A percentile compares a stretch with the other conserved stretches of the same genome.
Evolutionary conservation across 2,888 invertebrate genomes (phyloP).

Genomic region (Acholoe squamosa): DNA sequence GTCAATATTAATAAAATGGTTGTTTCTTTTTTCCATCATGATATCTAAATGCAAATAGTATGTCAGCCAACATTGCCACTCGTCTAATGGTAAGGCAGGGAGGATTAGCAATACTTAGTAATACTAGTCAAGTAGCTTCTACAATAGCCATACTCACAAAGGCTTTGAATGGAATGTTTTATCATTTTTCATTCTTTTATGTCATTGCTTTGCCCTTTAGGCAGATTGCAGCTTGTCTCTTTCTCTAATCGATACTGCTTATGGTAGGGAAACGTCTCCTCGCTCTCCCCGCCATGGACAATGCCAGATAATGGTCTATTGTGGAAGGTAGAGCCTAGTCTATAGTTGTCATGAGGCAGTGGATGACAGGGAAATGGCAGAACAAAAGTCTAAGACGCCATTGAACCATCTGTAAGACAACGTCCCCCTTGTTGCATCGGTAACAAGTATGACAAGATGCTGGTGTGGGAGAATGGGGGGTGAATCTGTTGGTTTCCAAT

Average conservation of each 20-base stretch:
- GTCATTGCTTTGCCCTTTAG: neutral
- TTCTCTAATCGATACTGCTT: conserved; percentile 7
- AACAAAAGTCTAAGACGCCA: neutral
- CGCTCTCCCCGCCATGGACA: neutral
- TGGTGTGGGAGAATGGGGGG: neutral
- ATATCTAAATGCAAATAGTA: too few relatives aligned
- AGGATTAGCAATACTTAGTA: too few relatives aligned
- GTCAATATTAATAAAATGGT: too few relatives aligned
- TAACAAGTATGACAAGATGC: neutral
- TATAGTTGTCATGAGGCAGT: neutral
- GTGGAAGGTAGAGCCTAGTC: neutral
- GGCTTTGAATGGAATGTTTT: too few relatives aligned
- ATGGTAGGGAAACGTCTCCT: neutral
- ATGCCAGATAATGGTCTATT: conserved; percentile 29
- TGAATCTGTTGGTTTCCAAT: too few relatives aligned
- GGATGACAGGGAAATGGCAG: neutral
- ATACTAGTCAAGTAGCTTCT: too few relatives aligned
- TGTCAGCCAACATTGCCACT: too few relatives aligned
- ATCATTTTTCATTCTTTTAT: too few relatives aligned
- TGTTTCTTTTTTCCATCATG: too few relatives aligned
- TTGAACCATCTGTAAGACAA: neutral
- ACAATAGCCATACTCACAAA: too few relatives aligned
- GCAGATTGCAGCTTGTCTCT: conserved; percentile 2
- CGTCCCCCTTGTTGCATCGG: conserved; percentile 10
- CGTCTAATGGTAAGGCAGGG: too few relatives aligned